Evolutionary conservation across 2,113 vertebrate species (phyloP).

Genomic region (Cacatua alba): DNA sequence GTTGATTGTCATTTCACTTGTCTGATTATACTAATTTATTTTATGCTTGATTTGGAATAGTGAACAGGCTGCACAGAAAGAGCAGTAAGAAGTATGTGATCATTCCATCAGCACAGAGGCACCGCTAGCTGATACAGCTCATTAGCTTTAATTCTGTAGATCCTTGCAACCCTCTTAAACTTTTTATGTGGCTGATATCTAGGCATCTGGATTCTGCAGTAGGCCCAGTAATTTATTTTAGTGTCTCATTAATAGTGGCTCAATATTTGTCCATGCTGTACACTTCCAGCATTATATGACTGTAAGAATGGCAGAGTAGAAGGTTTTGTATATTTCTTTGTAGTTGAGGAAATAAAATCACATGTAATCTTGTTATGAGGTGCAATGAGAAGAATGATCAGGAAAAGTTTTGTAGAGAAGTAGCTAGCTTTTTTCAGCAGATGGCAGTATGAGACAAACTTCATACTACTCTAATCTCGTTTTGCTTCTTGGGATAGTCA

Average conservation of each 20-base stretch:
- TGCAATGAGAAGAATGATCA: not conserved
- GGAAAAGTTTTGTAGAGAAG: not conserved
- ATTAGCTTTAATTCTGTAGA: not conserved
- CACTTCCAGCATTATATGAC: not conserved
- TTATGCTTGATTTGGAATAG: not conserved
- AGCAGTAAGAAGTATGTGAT: not conserved
- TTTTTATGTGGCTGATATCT: not conserved
- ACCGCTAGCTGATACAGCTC: not conserved
- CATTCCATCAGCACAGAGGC: not conserved
- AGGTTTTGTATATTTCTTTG: not conserved
- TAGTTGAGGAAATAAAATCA: not conserved
- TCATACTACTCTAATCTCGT: not conserved
- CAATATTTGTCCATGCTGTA: not conserved
- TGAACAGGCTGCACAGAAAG: not conserved
- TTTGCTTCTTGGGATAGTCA: not conserved
- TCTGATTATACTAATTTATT: not conserved
- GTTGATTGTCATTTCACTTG: not conserved
- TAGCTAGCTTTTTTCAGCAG: slow-evolving; percentile 59
- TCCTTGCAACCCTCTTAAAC: not conserved
- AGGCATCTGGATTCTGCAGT: not conserved
- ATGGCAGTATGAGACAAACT: slow-evolving; percentile 54
- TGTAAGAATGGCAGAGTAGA: not conserved
- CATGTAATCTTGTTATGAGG: not conserved
- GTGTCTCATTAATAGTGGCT: not conserved
- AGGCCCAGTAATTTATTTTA: not conserved